Conservation (phyloP, 2,888 invertebrate genomes). For the Drosophila gaucha region DNA sequence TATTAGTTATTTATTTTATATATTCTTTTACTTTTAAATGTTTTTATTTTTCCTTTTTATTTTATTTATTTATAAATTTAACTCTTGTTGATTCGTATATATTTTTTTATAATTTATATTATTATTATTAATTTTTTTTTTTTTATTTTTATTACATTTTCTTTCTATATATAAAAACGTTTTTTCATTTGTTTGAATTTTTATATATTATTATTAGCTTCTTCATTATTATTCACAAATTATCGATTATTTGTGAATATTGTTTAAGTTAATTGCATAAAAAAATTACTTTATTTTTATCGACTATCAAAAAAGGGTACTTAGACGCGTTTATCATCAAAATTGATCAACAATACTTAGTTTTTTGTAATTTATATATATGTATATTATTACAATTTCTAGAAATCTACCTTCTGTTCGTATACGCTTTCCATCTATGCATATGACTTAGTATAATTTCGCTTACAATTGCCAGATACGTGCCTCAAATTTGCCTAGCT, state of each 20-base stretch:
- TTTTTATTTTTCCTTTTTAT: not conserved
- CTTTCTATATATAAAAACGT: too few relatives aligned
- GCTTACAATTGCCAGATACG: constrained; percentile 26
- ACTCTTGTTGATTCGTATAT: not conserved
- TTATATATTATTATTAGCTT: not conserved
- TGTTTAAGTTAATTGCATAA: not conserved
- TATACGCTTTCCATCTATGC: not conserved
- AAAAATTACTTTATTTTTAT: not conserved
- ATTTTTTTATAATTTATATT: not conserved
- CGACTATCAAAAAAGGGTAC: too few relatives aligned
- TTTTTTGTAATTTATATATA: not conserved
- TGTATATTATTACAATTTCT: too few relatives aligned
- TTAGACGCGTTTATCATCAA: not conserved
- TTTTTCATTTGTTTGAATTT: too few relatives aligned
- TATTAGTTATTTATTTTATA: too few relatives aligned
- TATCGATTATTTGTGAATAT: too few relatives aligned
- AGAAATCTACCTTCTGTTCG: too few relatives aligned
- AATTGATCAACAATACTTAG: not conserved
- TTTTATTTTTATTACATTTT: too few relatives aligned
- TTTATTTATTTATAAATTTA: not conserved
- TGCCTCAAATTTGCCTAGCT: constrained; percentile 11
- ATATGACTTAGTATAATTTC: not conserved
- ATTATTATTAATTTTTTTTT: too few relatives aligned
- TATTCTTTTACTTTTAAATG: too few relatives aligned
- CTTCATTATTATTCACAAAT: not conserved